A percentile compares a stretch with the other conserved stretches of the same genome.
These are phyloP conservation scores for Egretta garzetta DNA, from an alignment of 2,113 vertebrate species.

Conservation along the genomic window DNA sequence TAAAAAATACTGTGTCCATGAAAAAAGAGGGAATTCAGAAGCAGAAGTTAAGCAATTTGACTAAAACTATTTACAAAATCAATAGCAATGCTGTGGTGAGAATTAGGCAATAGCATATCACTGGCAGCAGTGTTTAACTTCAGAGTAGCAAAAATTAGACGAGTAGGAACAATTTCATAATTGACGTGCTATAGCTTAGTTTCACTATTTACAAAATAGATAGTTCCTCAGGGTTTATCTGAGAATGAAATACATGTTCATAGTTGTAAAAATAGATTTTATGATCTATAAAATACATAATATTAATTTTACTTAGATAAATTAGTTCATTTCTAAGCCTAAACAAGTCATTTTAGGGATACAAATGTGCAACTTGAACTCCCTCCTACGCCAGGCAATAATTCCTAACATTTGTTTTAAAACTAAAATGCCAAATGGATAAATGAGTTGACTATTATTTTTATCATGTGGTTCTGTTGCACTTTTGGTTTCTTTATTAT, in stretches of 20 bases:
- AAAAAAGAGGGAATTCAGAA: not conserved
- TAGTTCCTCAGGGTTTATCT: not conserved
- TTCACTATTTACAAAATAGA: not conserved
- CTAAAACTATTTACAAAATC: not conserved
- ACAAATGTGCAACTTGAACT: not conserved
- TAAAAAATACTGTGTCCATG: not conserved
- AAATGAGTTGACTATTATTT: not conserved
- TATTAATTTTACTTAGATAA: not conserved
- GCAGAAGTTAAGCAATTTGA: not conserved
- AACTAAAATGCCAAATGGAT: not conserved
- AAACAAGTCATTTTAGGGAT: not conserved
- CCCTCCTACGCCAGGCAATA: not conserved
- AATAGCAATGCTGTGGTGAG: not conserved
- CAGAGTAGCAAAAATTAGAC: not conserved
- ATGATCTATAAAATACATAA: not conserved
- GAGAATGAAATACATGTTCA: not conserved
- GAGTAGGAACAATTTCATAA: not conserved
- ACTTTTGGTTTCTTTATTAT: not conserved
- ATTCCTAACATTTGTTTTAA: not conserved
- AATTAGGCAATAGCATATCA: not conserved
- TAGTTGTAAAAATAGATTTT: not conserved
- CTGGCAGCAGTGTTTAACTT: not conserved
- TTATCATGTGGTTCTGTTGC: not conserved
- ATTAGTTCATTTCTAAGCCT: not conserved
- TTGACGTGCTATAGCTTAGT: not conserved